These are phyloP conservation scores for Pandion haliaetus DNA, from an alignment of 2,113 vertebrate species.

Conservation along the genomic window DNA sequence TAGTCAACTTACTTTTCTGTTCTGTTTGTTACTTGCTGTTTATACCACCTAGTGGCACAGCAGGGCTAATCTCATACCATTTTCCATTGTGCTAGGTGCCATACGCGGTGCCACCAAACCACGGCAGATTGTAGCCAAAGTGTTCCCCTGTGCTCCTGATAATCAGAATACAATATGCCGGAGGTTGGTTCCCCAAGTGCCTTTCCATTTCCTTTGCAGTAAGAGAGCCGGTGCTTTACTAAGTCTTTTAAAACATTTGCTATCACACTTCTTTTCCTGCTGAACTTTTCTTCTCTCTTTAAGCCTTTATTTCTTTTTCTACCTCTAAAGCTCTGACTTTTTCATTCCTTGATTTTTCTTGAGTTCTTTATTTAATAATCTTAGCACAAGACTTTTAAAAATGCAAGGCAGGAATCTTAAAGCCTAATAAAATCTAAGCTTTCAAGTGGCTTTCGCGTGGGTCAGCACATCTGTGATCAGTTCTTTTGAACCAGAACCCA, in stretches of 20 bases:
- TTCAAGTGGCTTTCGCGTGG: neutral
- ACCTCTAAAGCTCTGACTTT: neutral
- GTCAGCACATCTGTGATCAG: neutral
- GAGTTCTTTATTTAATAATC: neutral
- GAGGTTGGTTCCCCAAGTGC: neutral
- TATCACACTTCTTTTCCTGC: neutral
- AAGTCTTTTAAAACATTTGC: neutral
- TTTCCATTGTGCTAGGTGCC: neutral
- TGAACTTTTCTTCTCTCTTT: neutral
- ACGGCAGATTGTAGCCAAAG: neutral
- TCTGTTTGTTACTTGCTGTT: neutral
- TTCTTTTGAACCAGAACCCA: neutral
- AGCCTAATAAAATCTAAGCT: neutral
- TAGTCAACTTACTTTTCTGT: neutral
- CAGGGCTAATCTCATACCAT: neutral
- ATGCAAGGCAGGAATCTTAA: neutral
- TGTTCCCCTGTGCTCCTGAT: neutral
- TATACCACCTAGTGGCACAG: neutral
- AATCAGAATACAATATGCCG: neutral
- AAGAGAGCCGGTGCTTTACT: neutral
- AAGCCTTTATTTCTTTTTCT: neutral
- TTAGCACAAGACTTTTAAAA: neutral
- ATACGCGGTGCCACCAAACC: rapidly evolving
- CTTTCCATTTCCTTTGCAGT: neutral
- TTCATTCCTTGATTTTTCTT: neutral